Percentiles rank a stretch among this genome's conserved stretches.
These are phyloP conservation scores for Carcina quercana DNA, from an alignment of 2,888 invertebrate genomes.

Conservation along the genomic window DNA sequence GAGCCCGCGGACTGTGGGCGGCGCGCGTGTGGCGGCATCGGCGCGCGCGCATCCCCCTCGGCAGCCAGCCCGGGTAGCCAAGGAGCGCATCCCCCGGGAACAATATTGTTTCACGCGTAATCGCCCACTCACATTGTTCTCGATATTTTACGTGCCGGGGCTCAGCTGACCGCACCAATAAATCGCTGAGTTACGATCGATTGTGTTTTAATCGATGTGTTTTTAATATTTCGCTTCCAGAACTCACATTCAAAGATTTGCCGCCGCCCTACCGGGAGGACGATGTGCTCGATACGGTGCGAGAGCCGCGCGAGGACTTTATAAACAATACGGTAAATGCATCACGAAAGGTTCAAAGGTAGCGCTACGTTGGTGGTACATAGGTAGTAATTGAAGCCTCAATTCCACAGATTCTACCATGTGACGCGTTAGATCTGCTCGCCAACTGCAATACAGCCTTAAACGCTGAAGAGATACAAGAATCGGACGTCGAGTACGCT, in stretches of 20 bases:
- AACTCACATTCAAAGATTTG: slow-evolving; percentile 51
- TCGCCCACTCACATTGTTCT: slow-evolving; percentile 38
- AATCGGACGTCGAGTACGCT: slow-evolving; percentile 51
- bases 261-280: slow-evolving; percentile 61
- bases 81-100: slow-evolving; percentile 35
- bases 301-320: slow-evolving; percentile 5
- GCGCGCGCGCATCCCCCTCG: slow-evolving; percentile 18
- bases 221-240: slow-evolving; percentile 35
- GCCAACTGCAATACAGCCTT: slow-evolving; percentile 49
- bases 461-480: slow-evolving; percentile 27
- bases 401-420: slow-evolving; percentile 33
- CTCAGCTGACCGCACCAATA: slow-evolving; percentile 31
- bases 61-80: slow-evolving; percentile 19
- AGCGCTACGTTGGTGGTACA: too few species aligned
- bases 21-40: slow-evolving; percentile 16
- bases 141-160: slow-evolving; percentile 14
- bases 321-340: slow-evolving; percentile 8
- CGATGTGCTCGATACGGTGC: slow-evolving; percentile 30
- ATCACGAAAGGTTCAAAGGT: too few species aligned
- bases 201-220: slow-evolving; percentile 39
- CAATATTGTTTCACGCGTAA: slow-evolving; percentile 33
- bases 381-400: slow-evolving; percentile 1
- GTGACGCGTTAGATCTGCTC: slow-evolving; percentile 55
- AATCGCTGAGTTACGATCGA: slow-evolving; percentile 38
- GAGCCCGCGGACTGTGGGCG: slow-evolving; percentile 38